These are phyloP conservation scores for Ladona fulva DNA, from an alignment of 1,140 invertebrate species.

Conservation along the genomic window DNA sequence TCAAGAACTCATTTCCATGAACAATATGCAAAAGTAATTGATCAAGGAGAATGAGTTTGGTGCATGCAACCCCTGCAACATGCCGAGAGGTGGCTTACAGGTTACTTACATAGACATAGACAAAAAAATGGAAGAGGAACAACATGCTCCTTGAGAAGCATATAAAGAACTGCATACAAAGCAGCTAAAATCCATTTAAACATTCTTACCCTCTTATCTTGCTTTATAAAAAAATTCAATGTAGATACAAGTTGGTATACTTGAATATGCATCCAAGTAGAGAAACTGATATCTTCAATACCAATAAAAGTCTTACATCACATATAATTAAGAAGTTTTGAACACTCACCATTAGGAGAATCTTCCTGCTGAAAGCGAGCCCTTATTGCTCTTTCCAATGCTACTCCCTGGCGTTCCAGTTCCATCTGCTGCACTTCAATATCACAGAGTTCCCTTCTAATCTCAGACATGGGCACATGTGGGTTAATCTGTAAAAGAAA, in stretches of 20 bases:
- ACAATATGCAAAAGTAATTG: too few species aligned
- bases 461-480: conserved; percentile 60
- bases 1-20: too few species aligned
- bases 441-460: conserved; percentile 62
- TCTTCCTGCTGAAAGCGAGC: conserved; percentile 55
- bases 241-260: background rate
- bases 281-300: background rate
- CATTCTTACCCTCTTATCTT: background rate
- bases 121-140: too few species aligned
- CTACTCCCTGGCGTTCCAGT: conserved; percentile 79
- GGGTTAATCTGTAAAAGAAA: conserved; percentile 42
- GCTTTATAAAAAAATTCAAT: conserved; percentile 10
- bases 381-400: conserved; percentile 76
- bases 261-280: too few species aligned
- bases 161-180: too few species aligned
- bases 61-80: too few species aligned
- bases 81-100: too few species aligned
- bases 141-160: too few species aligned
- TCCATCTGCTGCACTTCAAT: conserved; percentile 81
- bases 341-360: conserved; percentile 28
- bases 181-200: too few species aligned
- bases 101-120: too few species aligned
- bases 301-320: background rate
- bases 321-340: background rate
- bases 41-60: too few species aligned